Evolutionary conservation across 92 coral and sea anemone genomes (phyloP).

Genomic region (Parazoanthus darwini): DNA sequence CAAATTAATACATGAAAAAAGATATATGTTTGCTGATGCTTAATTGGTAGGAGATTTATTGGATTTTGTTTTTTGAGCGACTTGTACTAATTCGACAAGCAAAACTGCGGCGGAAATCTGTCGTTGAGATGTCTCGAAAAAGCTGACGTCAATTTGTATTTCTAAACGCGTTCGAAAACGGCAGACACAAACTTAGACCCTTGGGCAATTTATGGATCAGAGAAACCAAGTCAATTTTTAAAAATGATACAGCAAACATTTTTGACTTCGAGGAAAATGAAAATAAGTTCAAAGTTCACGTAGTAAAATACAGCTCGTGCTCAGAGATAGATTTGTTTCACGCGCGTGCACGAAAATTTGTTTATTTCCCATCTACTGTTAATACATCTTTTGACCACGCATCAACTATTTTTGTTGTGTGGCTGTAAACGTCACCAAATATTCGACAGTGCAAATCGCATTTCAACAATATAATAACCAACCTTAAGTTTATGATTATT

Average conservation of each 20-base stretch:
- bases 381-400: background rate
- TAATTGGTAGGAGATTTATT: no score
- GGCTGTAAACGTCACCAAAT: background rate
- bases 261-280: no score
- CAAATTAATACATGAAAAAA: no score
- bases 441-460: background rate
- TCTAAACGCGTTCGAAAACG: background rate
- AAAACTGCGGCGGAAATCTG: no score
- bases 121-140: background rate
- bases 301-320: background rate
- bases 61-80: no score
- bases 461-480: no score
- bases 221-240: no score
- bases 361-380: background rate
- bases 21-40: background rate
- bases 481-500: background rate
- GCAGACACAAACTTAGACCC: background rate
- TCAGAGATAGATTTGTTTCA: background rate
- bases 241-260: no score
- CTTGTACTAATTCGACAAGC: no score
- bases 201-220: background rate
- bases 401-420: background rate
- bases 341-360: background rate
- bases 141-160: background rate
- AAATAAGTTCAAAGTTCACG: no score